A percentile compares a stretch with the other conserved stretches of the same genome.
Evolutionary conservation across 2,113 vertebrate species (phyloP).

Genomic region (Petromus typicus): DNA sequence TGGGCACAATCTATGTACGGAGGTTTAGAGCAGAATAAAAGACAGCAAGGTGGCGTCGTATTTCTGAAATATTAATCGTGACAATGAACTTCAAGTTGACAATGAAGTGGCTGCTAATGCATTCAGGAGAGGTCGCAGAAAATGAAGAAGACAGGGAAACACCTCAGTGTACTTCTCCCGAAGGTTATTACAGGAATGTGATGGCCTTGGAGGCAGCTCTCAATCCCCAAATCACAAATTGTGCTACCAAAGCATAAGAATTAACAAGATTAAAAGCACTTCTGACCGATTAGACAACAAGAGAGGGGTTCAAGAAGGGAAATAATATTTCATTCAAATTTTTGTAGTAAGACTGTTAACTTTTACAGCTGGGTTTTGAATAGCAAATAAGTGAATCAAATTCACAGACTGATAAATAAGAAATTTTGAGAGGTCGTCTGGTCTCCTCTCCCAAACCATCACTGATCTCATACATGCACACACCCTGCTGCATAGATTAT

Average conservation of each 20-base stretch:
- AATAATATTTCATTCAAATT: neutral
- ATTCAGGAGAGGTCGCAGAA: constrained; percentile 15
- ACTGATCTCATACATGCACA: too few relatives aligned
- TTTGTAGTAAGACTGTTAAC: neutral
- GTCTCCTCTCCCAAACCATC: neutral
- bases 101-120: neutral
- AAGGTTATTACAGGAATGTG: neutral
- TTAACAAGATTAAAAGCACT: neutral
- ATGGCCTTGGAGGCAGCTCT: neutral
- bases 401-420: neutral
- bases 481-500: neutral
- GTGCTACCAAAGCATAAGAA: neutral
- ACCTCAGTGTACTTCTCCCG: neutral
- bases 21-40: neutral
- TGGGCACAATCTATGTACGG: constrained; percentile 11
- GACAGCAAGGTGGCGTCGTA: constrained; percentile 14
- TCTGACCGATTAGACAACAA: neutral
- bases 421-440: neutral
- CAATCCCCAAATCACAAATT: neutral
- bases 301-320: neutral
- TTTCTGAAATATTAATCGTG: constrained; percentile 71
- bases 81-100: constrained; percentile 56
- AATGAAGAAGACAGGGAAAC: neutral
- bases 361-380: constrained; percentile 19
- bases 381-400: constrained; percentile 18